Percentiles rank a stretch among this genome's conserved stretches.
phyloP scores from a whole-genome alignment of 1,140 invertebrate genomes.

The Melipona quadrifasciata region DNA sequence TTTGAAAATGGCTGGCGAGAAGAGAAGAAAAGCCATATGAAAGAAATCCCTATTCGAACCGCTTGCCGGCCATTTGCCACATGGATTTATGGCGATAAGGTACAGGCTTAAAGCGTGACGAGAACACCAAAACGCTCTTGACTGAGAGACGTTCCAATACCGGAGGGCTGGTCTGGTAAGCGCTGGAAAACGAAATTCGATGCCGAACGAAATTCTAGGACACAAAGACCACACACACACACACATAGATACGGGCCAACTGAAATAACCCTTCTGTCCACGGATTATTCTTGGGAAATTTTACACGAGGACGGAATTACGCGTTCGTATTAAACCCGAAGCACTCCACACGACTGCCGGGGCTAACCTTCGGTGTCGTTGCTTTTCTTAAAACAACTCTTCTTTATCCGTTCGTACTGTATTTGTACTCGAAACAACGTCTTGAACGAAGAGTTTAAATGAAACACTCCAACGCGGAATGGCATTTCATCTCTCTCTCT shows the following conservation, averaged over 20 bases:
- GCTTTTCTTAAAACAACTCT: constrained; percentile 18
- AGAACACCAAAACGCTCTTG: constrained; percentile 66
- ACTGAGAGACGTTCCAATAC: constrained; percentile 53
- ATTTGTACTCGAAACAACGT: constrained; percentile 4
- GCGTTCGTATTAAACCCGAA: constrained; percentile 27
- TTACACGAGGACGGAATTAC: constrained; percentile 34
- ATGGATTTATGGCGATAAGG: constrained; percentile 54
- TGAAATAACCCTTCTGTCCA: constrained; percentile 43
- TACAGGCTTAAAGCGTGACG: constrained; percentile 54
- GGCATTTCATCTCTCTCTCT: neutral
- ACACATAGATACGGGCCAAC: neutral
- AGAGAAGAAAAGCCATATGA: neutral
- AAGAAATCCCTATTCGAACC: constrained; percentile 34
- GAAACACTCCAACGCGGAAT: constrained; percentile 5
- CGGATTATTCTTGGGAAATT: constrained; percentile 59
- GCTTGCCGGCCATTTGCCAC: constrained; percentile 36
- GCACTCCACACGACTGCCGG: neutral
- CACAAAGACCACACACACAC: constrained; percentile 36
- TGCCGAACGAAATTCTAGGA: constrained; percentile 59
- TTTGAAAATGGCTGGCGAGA: neutral
- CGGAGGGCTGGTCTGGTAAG: neutral
- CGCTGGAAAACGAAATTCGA: constrained; percentile 62
- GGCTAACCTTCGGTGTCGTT: neutral
- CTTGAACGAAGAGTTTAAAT: neutral
- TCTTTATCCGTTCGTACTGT: neutral